phyloP scores from a whole-genome alignment of 2,888 invertebrate genomes.

The Lagria hirta region DNA sequence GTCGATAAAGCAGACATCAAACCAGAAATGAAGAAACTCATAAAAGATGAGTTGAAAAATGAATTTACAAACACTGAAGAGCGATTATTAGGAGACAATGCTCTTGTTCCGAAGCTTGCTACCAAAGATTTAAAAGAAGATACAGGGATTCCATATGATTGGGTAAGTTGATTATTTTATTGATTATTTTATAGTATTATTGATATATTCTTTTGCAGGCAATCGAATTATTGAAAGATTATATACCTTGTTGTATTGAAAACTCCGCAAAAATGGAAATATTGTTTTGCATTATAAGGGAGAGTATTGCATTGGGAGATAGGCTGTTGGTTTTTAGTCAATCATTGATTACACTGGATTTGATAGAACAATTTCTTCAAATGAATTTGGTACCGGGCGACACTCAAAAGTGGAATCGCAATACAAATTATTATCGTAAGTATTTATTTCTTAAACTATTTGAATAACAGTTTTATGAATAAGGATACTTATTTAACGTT shows the following conservation, averaged over 20 bases:
- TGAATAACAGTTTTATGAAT: background rate
- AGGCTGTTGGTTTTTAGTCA: slow-evolving; percentile 94
- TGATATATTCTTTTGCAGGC: slow-evolving; percentile 58
- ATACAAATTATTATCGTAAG: slow-evolving; percentile 88
- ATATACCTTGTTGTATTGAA: slow-evolving; percentile 84
- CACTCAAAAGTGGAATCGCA: slow-evolving; percentile 79
- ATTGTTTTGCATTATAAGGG: slow-evolving; percentile 87
- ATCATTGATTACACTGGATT: slow-evolving; percentile 90
- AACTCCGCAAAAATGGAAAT: slow-evolving; percentile 95
- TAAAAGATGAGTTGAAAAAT: slow-evolving; percentile 50
- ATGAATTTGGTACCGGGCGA: slow-evolving; percentile 69
- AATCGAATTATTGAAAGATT: slow-evolving; percentile 77
- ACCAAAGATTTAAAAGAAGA: slow-evolving; percentile 63
- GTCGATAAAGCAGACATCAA: slow-evolving; percentile 56
- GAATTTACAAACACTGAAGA: slow-evolving; percentile 35
- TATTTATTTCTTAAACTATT: slow-evolving; percentile 41
- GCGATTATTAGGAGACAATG: slow-evolving; percentile 21
- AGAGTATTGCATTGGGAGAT: slow-evolving; percentile 85
- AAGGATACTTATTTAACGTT: no score
- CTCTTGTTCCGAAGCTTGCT: slow-evolving; percentile 11
- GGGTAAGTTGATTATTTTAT: slow-evolving; percentile 58
- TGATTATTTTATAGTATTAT: slow-evolving; percentile 7
- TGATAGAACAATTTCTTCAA: slow-evolving; percentile 91
- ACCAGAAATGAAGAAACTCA: slow-evolving; percentile 53
- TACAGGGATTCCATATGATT: slow-evolving; percentile 84